Base-by-base conservation (phyloP, 2,888 invertebrate genomes). In the Leptinotarsa haldemani region DNA sequence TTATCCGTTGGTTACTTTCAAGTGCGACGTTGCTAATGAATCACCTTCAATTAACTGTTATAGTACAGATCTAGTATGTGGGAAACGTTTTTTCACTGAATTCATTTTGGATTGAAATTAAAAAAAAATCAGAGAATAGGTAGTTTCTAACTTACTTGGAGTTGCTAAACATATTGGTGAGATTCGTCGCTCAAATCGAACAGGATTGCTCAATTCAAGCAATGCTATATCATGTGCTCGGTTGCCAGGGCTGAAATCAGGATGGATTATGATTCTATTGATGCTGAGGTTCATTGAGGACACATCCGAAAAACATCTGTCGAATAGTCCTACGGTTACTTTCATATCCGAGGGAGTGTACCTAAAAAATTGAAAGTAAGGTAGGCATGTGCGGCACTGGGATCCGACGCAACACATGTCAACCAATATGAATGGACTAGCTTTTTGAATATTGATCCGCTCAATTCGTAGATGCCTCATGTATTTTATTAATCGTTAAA, bases 211-310 rank as follows among this genome's bases (percentile, higher is more conserved):
- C 20, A 93, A 82, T 67, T 88, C 88, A 48, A 93, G 80, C 12
- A 93, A 81, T 0, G 92, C 92, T 13, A 92, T 86, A 84, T 93
- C 91, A 78, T 91, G 89, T 30, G 90, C 89, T 72, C 87, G 86
- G 61, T 88, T 89, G 2, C 85, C 86, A 1, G 87, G 83, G 77
- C 88, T 89, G 80, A 89, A 93, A 16, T 90, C 89, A 0, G 90
- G 90, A 83, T 92, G 90, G 2, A 90, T 78, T 12, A 88, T 84
- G 25, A 91, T 85, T 5, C 88, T 84, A 16, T 88, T 88, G 0
- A 92, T 90, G 68, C 89, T 89, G n/a, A 88, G 80, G 73, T 89
- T 90, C 1, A 87, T 81, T 0, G 90, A 89, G 1, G 90, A 88
- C 4, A 88, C 84, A 58, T 89, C 90, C 4, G 88, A 82, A 22